Base-by-base conservation (phyloP, 2,888 invertebrate genomes). In the Drosophila lutescens region DNA sequence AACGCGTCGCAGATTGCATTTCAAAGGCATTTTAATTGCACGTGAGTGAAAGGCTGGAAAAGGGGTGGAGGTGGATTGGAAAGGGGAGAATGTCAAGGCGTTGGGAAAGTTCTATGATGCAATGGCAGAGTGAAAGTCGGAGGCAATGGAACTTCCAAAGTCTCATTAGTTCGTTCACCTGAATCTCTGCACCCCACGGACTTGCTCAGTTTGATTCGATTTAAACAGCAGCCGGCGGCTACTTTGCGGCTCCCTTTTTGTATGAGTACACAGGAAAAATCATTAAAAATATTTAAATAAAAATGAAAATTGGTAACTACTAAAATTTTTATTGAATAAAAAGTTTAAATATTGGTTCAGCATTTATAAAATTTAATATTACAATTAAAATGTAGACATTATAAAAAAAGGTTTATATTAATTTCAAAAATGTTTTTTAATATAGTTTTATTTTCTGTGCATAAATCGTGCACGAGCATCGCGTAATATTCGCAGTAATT, bases 21-120 rank as follows among this genome's bases (percentile, higher is more conserved):
- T 59, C 67, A 78, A 78, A 85, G 77, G 83, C 66, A 80, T 82
- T 78, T 87, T 85, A 87, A 84, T 80, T 87, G 77, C 82, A 62
- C 55, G 56, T 71, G 55, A 66, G 61, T 56, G 65, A 63, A 63
- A 63, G 62, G 62, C 46, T 41, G 17, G 20, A n/a, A 6, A n/a
- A 30, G 44, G 26, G 4, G 5, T 9, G 17, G 10, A 2, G 9
- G 5, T 47, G 10, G 8, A 20, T 20, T 20, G 20, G 20, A 20
- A 30, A 9, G 20, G 26, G 2, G 26, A 76, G 55, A 84, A 79
- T 84, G 86, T 81, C 85, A 79, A 74, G 67, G 69, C 23, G 61
- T 46, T 78, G 67, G 34, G 76, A 75, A 70, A 70, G 70, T 63
- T 71, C 63, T 68, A 55, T 36, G 56, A 55, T 50, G 51, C 36